A percentile compares a stretch with the other conserved stretches of the same genome.
Conservation (phyloP, 2,888 invertebrate genomes). For the Sphaerophoria rueppellii region DNA sequence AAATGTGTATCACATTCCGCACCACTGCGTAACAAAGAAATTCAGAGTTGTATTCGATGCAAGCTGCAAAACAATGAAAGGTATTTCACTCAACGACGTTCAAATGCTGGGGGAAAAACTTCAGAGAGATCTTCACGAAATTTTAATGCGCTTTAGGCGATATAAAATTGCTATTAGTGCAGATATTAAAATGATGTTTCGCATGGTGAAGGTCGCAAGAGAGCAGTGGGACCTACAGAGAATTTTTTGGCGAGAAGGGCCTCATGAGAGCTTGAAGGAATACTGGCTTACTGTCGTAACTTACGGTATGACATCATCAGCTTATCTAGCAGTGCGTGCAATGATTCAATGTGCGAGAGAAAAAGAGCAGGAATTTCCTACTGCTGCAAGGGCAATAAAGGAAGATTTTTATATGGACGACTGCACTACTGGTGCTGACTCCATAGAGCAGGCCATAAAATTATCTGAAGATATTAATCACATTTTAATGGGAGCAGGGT, state of each 20-base stretch:
- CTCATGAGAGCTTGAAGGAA: conserved; percentile 9
- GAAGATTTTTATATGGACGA: conserved; percentile 21
- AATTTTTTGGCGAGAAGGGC: conserved; percentile 18
- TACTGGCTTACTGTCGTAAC: conserved; percentile 17
- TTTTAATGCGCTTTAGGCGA: background rate
- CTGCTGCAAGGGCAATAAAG: background rate
- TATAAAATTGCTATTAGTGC: background rate
- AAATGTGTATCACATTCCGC: conserved; percentile 6
- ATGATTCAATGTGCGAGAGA: background rate
- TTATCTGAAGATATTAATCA: conserved; percentile 7
- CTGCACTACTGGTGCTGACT: conserved; percentile 28
- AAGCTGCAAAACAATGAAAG: background rate
- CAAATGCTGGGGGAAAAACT: conserved; percentile 33
- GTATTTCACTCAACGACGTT: conserved; percentile 33
- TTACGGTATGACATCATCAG: conserved; percentile 42
- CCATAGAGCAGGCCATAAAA: conserved; percentile 1
- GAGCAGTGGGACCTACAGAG: conserved; percentile 25
- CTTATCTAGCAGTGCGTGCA: background rate
- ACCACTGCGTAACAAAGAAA: conserved; percentile 37
- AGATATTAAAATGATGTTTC: conserved; percentile 40
- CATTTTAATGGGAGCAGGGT: background rate
- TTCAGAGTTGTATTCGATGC: conserved; percentile 51
- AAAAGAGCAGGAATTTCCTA: background rate
- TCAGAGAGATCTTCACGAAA: conserved; percentile 1
- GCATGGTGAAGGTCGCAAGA: conserved; percentile 4